Percentiles rank a stretch among this genome's conserved stretches.
Evolutionary conservation across 2,888 invertebrate genomes (phyloP).

Genomic region (Luffia ferchaultella): DNA sequence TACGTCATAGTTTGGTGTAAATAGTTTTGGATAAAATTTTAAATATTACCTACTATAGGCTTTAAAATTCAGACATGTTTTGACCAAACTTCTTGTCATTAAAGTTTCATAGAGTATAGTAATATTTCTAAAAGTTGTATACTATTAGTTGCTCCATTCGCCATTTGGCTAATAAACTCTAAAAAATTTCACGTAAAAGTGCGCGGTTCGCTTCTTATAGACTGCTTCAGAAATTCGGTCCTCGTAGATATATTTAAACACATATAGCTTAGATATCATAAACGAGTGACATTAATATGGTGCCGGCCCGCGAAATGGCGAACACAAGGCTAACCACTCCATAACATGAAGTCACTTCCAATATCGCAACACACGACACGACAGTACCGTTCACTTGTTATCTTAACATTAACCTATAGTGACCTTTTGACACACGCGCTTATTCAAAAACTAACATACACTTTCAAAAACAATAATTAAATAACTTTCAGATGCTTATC

Average conservation of each 20-base stretch:
- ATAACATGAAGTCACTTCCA: conserved; percentile 34
- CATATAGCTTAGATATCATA: not conserved
- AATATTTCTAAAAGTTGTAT: too few species aligned
- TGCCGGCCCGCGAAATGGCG: conserved; percentile 20
- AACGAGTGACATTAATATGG: too few species aligned
- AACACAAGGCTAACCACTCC: conserved; percentile 48
- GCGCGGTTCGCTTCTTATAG: conserved; percentile 27
- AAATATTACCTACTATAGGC: too few species aligned
- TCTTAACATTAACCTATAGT: conserved; percentile 29
- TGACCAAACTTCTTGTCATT: too few species aligned
- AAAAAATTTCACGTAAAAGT: conserved; percentile 37
- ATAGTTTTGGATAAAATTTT: too few species aligned
- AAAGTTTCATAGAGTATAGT: too few species aligned
- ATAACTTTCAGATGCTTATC: not conserved
- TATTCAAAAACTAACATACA: conserved; percentile 23
- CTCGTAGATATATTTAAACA: conserved; percentile 28
- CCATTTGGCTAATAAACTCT: too few species aligned
- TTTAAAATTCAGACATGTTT: too few species aligned
- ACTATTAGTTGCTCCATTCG: too few species aligned
- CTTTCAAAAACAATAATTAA: not conserved
- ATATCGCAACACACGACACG: conserved; percentile 19
- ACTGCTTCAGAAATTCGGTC: conserved; percentile 32
- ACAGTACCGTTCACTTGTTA: conserved; percentile 45
- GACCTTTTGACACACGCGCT: conserved; percentile 37
- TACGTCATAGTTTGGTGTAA: too few species aligned